These are phyloP conservation scores for Lates calcarifer DNA, from an alignment of 2,113 vertebrate genomes.

Conservation along the genomic window DNA sequence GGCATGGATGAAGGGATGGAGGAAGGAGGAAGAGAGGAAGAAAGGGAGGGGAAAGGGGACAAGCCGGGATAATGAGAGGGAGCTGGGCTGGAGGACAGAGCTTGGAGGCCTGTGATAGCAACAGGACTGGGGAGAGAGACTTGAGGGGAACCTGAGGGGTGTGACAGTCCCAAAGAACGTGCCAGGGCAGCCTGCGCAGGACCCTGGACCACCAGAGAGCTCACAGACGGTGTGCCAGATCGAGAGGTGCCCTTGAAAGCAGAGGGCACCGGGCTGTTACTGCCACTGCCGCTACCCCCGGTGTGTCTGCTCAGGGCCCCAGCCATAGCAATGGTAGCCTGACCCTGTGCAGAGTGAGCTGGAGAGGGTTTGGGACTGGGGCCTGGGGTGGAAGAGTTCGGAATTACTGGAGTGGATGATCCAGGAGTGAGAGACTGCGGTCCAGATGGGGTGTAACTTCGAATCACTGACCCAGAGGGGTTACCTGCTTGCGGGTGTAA, in stretches of 20 bases:
- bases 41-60: slow-evolving; percentile 87
- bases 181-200: slow-evolving; percentile 81
- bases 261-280: slow-evolving; percentile 90
- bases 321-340: slow-evolving; percentile 56
- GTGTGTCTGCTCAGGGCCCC: slow-evolving; percentile 82
- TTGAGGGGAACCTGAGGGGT: slow-evolving; percentile 87
- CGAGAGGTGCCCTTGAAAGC: slow-evolving; percentile 94
- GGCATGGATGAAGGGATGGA: slow-evolving; percentile 78
- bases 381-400: slow-evolving; percentile 74
- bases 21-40: slow-evolving; percentile 84
- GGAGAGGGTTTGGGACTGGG: slow-evolving; percentile 81
- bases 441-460: slow-evolving; percentile 89
- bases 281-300: slow-evolving; percentile 73
- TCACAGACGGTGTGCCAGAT: slow-evolving; percentile 85
- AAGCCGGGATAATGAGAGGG: slow-evolving; percentile 88
- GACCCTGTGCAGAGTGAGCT: slow-evolving; percentile 57
- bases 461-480: slow-evolving; percentile 86
- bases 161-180: slow-evolving; percentile 85
- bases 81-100: slow-evolving; percentile 75
- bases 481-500: slow-evolving; percentile 85
- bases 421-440: slow-evolving; percentile 79
- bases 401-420: slow-evolving; percentile 85
- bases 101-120: slow-evolving; percentile 75
- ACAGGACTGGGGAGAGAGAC: slow-evolving; percentile 85
- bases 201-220: slow-evolving; percentile 85